These are phyloP conservation scores for Benthosema pterotum DNA, from an alignment of 2,797 vertebrate species.

Conservation along the genomic window DNA sequence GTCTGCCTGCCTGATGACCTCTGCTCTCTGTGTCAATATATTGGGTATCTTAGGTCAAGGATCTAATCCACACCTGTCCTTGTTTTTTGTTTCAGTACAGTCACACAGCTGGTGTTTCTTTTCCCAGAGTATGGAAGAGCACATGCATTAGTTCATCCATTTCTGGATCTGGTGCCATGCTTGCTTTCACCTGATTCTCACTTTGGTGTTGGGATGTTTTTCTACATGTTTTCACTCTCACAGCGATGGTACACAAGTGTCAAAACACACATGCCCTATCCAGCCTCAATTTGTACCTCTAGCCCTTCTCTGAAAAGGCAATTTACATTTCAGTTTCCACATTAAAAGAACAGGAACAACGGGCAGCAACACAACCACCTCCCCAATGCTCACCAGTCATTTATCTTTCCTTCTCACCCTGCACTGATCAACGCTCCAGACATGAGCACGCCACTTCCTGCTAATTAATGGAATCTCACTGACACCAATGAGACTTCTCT, in stretches of 20 bases:
- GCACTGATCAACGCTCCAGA: background rate
- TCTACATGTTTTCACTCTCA: background rate
- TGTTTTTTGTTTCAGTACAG: background rate
- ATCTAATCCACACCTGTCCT: background rate
- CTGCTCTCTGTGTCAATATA: constrained; percentile 1
- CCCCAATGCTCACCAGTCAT: background rate
- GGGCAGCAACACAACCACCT: background rate
- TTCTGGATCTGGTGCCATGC: background rate
- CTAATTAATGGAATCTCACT: constrained; percentile 28
- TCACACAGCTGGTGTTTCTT: background rate
- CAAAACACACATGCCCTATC: constrained; percentile 4
- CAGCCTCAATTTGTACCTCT: background rate
- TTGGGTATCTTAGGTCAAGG: background rate
- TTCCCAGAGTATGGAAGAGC: background rate
- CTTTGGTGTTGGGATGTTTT: background rate
- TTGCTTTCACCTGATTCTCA: constrained; percentile 5
- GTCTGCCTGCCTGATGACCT: background rate
- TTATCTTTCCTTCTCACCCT: background rate
- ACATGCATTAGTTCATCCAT: background rate
- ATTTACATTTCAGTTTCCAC: background rate
- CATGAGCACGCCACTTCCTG: constrained; percentile 32
- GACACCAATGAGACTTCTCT: constrained; percentile 41
- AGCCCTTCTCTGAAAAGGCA: background rate
- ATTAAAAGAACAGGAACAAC: background rate
- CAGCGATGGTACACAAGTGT: background rate